A percentile compares a stretch with the other conserved stretches of the same genome.
phyloP scores from a whole-genome alignment of 2,113 vertebrate genomes.

The Scomber colias region DNA sequence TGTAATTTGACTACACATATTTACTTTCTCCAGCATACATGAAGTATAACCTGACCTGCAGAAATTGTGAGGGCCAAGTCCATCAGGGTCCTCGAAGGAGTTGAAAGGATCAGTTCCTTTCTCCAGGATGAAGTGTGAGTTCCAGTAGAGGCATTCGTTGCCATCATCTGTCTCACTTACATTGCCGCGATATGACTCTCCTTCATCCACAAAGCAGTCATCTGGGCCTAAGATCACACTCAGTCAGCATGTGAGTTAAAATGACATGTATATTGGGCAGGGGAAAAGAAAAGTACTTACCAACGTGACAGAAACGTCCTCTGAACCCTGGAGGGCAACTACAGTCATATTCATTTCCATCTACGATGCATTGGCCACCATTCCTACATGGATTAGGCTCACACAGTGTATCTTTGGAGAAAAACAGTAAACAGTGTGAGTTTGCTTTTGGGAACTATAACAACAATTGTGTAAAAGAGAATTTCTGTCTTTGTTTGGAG shows the following conservation, averaged over 20 bases:
- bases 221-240: constrained; percentile 63
- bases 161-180: constrained; percentile 81
- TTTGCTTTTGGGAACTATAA: background rate
- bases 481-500: background rate
- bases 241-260: background rate
- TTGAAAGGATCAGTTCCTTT: constrained; percentile 66
- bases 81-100: constrained; percentile 55
- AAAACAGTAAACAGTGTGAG: constrained; percentile 11
- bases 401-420: constrained; percentile 69
- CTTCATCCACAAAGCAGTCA: constrained; percentile 81
- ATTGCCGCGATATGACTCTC: constrained; percentile 82
- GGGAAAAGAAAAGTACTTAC: constrained; percentile 67
- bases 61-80: constrained; percentile 83
- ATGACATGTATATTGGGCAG: background rate
- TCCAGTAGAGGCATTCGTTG: constrained; percentile 83
- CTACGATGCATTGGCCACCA: constrained; percentile 74
- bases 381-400: constrained; percentile 80
- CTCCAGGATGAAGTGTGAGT: constrained; percentile 81
- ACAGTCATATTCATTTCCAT: constrained; percentile 79
- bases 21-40: background rate
- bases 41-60: constrained; percentile 78
- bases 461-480: background rate
- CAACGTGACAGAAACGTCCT: constrained; percentile 82
- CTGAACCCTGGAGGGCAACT: constrained; percentile 66
- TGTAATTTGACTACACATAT: background rate